Conservation (phyloP, 2,113 vertebrate species). For the Catagonus wagneri region DNA sequence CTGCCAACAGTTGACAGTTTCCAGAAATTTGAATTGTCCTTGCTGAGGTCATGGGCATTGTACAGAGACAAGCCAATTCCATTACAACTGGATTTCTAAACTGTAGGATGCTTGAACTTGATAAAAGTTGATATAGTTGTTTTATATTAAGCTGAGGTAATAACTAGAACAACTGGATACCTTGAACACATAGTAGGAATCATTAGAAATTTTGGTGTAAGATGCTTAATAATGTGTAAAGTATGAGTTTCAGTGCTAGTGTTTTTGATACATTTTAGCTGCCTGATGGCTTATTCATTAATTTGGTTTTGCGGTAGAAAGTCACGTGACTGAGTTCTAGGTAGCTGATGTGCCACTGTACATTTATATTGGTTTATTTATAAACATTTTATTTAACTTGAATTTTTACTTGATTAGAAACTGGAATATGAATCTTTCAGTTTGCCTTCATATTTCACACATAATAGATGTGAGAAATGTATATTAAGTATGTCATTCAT, state of each 20-base stretch:
- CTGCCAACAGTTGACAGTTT: background rate
- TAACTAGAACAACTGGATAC: background rate
- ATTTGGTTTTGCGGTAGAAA: background rate
- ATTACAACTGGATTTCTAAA: background rate
- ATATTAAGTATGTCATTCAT: background rate
- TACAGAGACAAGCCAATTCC: background rate
- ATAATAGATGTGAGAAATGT: background rate
- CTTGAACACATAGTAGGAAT: background rate
- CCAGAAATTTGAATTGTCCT: background rate
- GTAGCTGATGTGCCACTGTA: background rate
- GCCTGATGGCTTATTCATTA: background rate
- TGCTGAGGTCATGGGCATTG: background rate
- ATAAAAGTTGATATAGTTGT: background rate
- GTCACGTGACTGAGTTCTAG: background rate
- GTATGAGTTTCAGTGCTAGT: conserved; percentile 47
- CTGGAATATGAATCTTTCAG: conserved; percentile 53
- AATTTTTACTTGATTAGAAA: conserved; percentile 26
- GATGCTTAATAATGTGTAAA: background rate
- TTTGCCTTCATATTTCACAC: conserved; percentile 42
- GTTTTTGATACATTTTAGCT: conserved; percentile 36
- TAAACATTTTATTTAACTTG: conserved; percentile 50
- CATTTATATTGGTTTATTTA: conserved; percentile 37
- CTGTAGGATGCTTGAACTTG: background rate
- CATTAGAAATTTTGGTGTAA: background rate
- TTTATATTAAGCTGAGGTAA: background rate